These are phyloP conservation scores for Tragelaphus strepsiceros DNA, from an alignment of 2,113 vertebrate genomes.

Conservation along the genomic window DNA sequence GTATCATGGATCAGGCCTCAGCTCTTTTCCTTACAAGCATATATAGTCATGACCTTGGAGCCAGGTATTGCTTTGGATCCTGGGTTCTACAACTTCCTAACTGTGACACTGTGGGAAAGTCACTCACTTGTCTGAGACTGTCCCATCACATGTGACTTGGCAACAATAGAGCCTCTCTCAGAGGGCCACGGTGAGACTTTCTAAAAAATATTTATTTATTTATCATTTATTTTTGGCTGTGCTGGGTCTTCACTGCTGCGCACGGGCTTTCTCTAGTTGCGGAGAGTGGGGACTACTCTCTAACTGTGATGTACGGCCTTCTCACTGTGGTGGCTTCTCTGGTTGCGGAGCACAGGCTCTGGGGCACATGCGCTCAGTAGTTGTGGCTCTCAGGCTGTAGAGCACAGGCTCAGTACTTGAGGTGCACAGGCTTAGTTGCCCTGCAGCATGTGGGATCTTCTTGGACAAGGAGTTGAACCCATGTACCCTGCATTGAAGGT, in stretches of 20 bases:
- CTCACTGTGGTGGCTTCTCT: not conserved
- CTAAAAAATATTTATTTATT: not conserved
- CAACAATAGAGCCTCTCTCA: not conserved
- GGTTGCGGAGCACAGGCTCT: not conserved
- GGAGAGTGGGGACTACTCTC: not conserved
- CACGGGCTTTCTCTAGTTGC: not conserved
- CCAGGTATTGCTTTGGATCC: not conserved
- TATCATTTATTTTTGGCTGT: not conserved
- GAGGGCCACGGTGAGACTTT: not conserved
- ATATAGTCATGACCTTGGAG: not conserved
- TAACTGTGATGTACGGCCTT: accelerated
- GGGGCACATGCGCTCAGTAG: not conserved
- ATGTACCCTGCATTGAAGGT: not conserved
- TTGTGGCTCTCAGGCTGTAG: not conserved
- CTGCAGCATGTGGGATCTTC: not conserved
- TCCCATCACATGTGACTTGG: not conserved
- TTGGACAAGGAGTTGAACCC: not conserved
- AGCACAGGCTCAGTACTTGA: not conserved
- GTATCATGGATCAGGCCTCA: accelerated
- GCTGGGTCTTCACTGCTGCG: not conserved
- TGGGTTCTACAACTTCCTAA: not conserved
- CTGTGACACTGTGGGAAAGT: not conserved
- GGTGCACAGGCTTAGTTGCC: not conserved
- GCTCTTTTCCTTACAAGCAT: not conserved
- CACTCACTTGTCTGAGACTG: not conserved